Conservation (phyloP, 1,140 invertebrate genomes). For the Tetramorium parvispinum region DNA sequence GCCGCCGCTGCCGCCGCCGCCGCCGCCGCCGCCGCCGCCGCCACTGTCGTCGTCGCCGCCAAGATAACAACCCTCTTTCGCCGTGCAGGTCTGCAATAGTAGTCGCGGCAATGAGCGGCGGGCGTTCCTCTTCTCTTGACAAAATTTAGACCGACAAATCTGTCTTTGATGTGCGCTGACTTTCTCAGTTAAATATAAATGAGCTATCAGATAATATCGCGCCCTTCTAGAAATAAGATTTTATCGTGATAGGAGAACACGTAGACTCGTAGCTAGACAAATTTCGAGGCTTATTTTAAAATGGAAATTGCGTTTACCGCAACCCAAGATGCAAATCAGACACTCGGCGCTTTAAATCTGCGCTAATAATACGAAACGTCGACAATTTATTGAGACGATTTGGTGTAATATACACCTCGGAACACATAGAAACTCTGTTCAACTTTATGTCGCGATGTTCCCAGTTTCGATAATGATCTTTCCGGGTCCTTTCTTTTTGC, state of each 20-base stretch:
- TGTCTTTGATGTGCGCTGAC: conserved; percentile 1
- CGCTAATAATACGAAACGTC: neutral
- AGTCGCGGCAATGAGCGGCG: conserved; percentile 25
- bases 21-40: conserved; percentile 37
- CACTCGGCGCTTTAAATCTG: neutral
- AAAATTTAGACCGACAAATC: conserved; percentile 32
- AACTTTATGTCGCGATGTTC: conserved; percentile 59
- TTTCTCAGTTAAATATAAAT: conserved; percentile 1
- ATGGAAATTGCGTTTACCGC: neutral
- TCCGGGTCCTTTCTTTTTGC: neutral
- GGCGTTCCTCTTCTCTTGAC: neutral
- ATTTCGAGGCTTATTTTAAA: neutral
- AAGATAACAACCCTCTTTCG: conserved; percentile 72
- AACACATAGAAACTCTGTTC: conserved; percentile 34
- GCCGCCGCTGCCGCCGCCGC: conserved; percentile 49
- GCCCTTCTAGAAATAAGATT: neutral
- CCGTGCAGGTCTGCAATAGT: conserved; percentile 63
- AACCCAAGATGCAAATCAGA: neutral
- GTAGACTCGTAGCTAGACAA: neutral
- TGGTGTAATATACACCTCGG: conserved; percentile 67
- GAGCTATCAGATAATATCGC: neutral
- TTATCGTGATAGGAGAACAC: neutral
- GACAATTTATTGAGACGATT: conserved; percentile 79
- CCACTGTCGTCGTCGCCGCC: conserved; percentile 36
- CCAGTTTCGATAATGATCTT: conserved; percentile 69